Evolutionary conservation across 2,113 vertebrate species (phyloP).

Genomic region (Trichechus manatus): DNA sequence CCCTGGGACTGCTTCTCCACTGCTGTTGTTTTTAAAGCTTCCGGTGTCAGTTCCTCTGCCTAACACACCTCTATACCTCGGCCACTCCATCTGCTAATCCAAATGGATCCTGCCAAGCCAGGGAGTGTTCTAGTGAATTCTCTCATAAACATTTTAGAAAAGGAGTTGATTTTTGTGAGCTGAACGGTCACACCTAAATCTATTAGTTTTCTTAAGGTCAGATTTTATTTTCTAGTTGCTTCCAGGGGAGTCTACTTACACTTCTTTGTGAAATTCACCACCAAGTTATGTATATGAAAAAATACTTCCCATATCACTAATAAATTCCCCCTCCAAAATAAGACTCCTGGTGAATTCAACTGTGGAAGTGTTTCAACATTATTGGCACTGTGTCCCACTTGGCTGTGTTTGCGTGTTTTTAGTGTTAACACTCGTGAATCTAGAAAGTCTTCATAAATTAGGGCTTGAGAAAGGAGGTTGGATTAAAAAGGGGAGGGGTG

Average conservation of each 20-base stretch:
- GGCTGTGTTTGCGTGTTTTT: not conserved
- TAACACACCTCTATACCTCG: rapidly evolving
- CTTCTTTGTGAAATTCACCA: not conserved
- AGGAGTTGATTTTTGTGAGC: constrained; percentile 9
- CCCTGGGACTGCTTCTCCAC: not conserved
- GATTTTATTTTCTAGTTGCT: constrained; percentile 37
- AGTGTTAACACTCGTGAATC: not conserved
- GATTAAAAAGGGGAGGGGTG: not conserved
- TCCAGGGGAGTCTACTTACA: not conserved
- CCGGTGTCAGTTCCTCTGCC: not conserved
- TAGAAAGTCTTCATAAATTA: not conserved
- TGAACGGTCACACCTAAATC: not conserved
- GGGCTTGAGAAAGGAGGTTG: not conserved
- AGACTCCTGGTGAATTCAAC: not conserved
- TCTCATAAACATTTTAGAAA: not conserved
- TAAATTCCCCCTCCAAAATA: not conserved
- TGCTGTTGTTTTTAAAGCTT: not conserved
- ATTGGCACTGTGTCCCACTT: not conserved
- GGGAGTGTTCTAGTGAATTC: not conserved
- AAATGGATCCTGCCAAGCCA: not conserved
- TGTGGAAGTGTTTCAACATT: not conserved
- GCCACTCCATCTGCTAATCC: not conserved
- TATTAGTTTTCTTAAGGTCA: not conserved
- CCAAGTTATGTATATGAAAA: not conserved
- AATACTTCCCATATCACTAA: not conserved